These are phyloP conservation scores for Chironomus tentans DNA, from an alignment of 2,888 invertebrate species.

Conservation along the genomic window DNA sequence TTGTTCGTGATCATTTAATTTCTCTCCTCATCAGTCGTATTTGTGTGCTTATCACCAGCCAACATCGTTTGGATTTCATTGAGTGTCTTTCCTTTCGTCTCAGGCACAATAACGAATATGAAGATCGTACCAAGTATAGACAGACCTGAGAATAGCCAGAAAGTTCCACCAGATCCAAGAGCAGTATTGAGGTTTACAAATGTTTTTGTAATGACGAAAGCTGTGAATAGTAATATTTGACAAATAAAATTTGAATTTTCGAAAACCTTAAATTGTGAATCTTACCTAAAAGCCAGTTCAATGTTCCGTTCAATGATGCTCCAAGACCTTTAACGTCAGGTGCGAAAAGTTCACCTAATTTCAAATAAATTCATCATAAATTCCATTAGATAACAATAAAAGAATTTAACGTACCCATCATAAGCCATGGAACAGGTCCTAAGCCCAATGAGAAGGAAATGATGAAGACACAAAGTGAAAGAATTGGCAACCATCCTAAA, in stretches of 20 bases:
- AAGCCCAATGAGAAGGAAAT: slow-evolving; percentile 73
- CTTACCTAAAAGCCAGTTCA: slow-evolving; percentile 57
- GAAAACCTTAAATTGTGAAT: neutral
- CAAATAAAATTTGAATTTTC: neutral
- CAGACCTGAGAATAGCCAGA: slow-evolving; percentile 64
- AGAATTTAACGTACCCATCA: neutral
- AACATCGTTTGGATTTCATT: slow-evolving; percentile 35
- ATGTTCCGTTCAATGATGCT: slow-evolving; percentile 66
- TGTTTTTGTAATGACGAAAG: slow-evolving; percentile 70
- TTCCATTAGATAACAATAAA: too few relatives aligned
- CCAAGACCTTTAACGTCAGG: slow-evolving; percentile 69
- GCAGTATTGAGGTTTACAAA: slow-evolving; percentile 50
- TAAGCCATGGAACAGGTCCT: slow-evolving; percentile 67
- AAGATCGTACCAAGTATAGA: slow-evolving; percentile 57
- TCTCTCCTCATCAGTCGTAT: slow-evolving; percentile 1
- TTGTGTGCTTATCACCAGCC: slow-evolving; percentile 7
- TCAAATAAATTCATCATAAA: slow-evolving; percentile 29
- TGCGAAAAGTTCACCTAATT: slow-evolving; percentile 66
- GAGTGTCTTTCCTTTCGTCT: slow-evolving; percentile 46
- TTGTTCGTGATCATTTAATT: slow-evolving; percentile 5
- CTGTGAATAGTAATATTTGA: slow-evolving; percentile 39
- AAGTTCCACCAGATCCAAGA: slow-evolving; percentile 55
- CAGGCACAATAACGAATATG: slow-evolving; percentile 52
- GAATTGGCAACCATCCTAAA: slow-evolving; percentile 65
- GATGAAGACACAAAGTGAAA: slow-evolving; percentile 65